Evolutionary conservation across 2,113 vertebrate species (phyloP).

Genomic region (Periophthalmus modestus): DNA sequence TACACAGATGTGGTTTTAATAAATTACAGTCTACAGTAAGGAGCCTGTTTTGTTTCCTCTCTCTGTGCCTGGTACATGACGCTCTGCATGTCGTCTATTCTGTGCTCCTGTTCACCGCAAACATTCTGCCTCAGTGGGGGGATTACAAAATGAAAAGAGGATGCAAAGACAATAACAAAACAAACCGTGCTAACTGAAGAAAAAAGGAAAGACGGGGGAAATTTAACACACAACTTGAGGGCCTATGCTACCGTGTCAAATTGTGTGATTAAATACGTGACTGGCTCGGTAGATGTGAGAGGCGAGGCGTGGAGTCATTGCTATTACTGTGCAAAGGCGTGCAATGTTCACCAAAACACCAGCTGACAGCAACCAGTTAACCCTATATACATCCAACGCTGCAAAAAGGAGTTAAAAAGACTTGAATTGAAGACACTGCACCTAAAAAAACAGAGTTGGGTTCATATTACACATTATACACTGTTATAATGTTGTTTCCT

Average conservation of each 20-base stretch:
- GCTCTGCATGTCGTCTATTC: conserved; percentile 46
- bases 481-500: too few relatives aligned
- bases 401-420: background rate
- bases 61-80: conserved; percentile 35
- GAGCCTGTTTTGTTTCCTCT: conserved; percentile 31
- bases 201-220: conserved; percentile 28
- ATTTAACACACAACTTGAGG: conserved; percentile 71
- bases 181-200: conserved; percentile 48
- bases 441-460: too few relatives aligned
- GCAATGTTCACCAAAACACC: background rate
- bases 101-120: conserved; percentile 56
- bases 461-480: too few relatives aligned
- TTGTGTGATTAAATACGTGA: conserved; percentile 79
- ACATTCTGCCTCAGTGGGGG: conserved; percentile 55
- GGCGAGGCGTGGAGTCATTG: conserved; percentile 53
- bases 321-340: conserved; percentile 53
- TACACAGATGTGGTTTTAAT: conserved; percentile 34
- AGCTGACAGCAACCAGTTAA: background rate
- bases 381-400: background rate
- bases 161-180: conserved; percentile 64
- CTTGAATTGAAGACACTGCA: background rate
- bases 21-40: conserved; percentile 32
- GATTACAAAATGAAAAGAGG: conserved; percentile 69
- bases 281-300: conserved; percentile 64
- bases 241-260: conserved; percentile 66